Conservation (phyloP, 2,113 vertebrate species). For the Cyphomyrus plagiostoma region DNA sequence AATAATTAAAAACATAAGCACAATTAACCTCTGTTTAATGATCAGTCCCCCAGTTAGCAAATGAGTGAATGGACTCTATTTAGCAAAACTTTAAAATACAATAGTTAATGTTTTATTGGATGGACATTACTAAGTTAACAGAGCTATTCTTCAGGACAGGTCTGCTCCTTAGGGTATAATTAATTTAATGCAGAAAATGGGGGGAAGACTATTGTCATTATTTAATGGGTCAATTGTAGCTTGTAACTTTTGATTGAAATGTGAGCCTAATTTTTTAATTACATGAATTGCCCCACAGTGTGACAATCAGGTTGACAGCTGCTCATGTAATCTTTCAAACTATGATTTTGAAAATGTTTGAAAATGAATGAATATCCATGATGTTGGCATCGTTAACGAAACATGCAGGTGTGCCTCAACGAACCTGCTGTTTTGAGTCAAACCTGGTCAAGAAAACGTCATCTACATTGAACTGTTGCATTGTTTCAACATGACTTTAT, state of each 20-base stretch:
- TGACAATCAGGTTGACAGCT: slow-evolving; percentile 9
- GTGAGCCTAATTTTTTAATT: not conserved
- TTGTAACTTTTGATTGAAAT: slow-evolving; percentile 11
- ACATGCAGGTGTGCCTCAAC: not conserved
- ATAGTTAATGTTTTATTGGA: slow-evolving; percentile 1
- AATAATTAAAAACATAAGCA: not conserved
- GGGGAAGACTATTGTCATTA: not conserved
- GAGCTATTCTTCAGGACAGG: not conserved
- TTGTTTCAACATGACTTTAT: not conserved
- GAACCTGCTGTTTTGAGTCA: not conserved
- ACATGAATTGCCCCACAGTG: not conserved
- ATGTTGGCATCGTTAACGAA: not conserved
- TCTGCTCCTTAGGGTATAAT: not conserved
- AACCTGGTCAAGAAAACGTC: not conserved
- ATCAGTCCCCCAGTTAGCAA: not conserved
- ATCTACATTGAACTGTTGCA: not conserved
- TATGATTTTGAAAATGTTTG: not conserved
- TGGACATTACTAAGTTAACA: not conserved
- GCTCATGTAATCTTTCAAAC: not conserved
- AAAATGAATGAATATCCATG: not conserved
- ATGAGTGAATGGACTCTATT: not conserved
- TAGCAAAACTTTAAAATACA: not conserved
- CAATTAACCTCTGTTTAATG: not conserved
- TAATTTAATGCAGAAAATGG: not conserved
- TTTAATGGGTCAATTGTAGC: slow-evolving; percentile 12